These are phyloP conservation scores for Lumbricus terrestris DNA, from an alignment of 2,888 invertebrate genomes.

Conservation along the genomic window DNA sequence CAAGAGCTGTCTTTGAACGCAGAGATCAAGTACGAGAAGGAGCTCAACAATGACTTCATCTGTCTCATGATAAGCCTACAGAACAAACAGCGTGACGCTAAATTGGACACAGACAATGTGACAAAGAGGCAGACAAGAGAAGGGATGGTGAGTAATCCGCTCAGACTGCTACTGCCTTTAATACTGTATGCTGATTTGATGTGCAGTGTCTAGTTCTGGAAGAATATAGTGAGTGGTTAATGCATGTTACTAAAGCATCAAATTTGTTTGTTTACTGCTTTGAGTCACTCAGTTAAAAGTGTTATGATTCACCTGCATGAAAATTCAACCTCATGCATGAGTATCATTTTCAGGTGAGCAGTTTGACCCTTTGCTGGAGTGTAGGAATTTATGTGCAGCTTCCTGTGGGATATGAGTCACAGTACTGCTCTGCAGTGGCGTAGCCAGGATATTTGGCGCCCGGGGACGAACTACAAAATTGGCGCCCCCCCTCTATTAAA, in stretches of 20 bases:
- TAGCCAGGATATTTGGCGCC: too few relatives aligned
- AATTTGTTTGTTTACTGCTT: background rate
- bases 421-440: too few relatives aligned
- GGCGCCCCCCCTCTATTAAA: too few relatives aligned
- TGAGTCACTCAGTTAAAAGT: background rate
- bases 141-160: background rate
- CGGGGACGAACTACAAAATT: too few relatives aligned
- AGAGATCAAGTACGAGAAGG: conserved; percentile 96
- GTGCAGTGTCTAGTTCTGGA: background rate
- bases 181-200: background rate
- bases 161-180: background rate
- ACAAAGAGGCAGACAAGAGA: conserved; percentile 44
- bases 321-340: background rate
- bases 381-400: background rate
- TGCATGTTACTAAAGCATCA: background rate
- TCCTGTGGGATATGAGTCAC: background rate
- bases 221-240: background rate
- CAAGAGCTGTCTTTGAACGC: conserved; percentile 87
- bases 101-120: conserved; percentile 81
- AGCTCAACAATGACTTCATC: conserved; percentile 94
- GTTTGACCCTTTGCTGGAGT: background rate
- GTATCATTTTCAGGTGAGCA: background rate
- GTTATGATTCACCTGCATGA: background rate
- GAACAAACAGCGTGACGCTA: conserved; percentile 86
- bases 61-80: conserved; percentile 91